Base-by-base conservation (phyloP, 2,113 vertebrate species). In the Nibea coibor region DNA sequence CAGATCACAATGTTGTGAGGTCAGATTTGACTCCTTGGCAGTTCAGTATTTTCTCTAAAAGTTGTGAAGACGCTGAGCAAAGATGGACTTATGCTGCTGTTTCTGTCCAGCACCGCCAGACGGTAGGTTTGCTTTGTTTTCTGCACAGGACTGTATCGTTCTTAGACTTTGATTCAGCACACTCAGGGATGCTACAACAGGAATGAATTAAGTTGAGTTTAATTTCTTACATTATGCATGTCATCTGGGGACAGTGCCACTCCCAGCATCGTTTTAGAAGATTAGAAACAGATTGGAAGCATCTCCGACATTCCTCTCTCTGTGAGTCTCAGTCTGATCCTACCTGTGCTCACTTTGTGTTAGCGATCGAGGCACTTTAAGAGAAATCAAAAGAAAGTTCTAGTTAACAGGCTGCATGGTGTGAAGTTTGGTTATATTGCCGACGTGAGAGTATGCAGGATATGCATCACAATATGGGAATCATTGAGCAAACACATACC, bases 21-120 rank as follows among this genome's bases (percentile, higher is more conserved):
- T 93, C 93, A 94, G 91, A 84, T 88, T 68, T 87, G 92, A 88
- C 85, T 93, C 81, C 69, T 62, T 80, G 85, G 80, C 82, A 84
- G 86, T 90, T 91, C 76, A 78, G 86, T 67, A 31, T 91, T 92
- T 91, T 76, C 86, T 82, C 72, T 83, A 81, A 94, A 92, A 92
- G 89, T 83, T 75, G 75, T 61, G 88, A 71, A 86, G 87, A 54
- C 83, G 74, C 75, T 61, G 70, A 68, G 86, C 62, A 75, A 63
- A 73, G 87, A 95, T 95, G 95, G 91, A 93, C 66, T 73, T 93
- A n/a, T 94, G 94, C 92, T 95, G 93, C 66, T 94, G 94, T 77
- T 81, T 90, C 59, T 94, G 94, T 54, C 26, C 69, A 0, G 45
- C 81, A 77, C 78, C 62, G 2, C 71, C 39, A 3, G 2, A 82